Evolutionary conservation across 2,888 invertebrate species (phyloP).

Genomic region (Drosophila peninsularis): DNA sequence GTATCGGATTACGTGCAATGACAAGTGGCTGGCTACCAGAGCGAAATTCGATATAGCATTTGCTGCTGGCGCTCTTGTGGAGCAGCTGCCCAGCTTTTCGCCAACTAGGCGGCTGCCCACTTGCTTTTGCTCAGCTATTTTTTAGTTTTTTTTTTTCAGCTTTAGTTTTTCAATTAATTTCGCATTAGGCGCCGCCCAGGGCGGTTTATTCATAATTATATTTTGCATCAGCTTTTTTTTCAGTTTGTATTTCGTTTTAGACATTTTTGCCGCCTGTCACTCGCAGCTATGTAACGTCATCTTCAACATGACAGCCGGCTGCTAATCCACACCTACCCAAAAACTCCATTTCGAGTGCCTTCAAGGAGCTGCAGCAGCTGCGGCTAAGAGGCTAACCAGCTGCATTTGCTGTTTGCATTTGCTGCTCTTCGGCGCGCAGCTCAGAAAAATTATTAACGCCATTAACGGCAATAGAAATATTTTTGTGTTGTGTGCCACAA

Average conservation of each 20-base stretch:
- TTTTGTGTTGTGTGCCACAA: conserved; percentile 73
- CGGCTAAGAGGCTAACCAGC: conserved; percentile 10
- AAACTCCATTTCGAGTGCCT: conserved; percentile 1
- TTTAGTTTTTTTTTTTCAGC: conserved; percentile 3
- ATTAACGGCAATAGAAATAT: conserved; percentile 81
- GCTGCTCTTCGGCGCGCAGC: conserved; percentile 13
- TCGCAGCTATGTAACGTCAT: conserved; percentile 80
- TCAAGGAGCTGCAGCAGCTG: conserved; percentile 45
- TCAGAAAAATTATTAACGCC: conserved; percentile 76
- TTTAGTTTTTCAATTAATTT: conserved; percentile 74
- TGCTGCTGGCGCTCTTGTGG: conserved; percentile 52
- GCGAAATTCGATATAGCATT: conserved; percentile 72
- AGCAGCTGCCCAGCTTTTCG: conserved; percentile 26
- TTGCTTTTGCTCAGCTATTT: conserved; percentile 25
- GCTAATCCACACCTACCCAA: conserved; percentile 72
- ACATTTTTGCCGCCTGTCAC: conserved; percentile 64
- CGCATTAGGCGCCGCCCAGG: conserved; percentile 67
- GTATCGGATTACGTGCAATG: conserved; percentile 62
- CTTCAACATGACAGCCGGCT: conserved; percentile 78
- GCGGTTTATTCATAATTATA: conserved; percentile 46
- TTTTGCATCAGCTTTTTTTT: conserved; percentile 9
- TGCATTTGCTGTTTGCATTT: conserved; percentile 25
- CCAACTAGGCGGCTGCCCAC: conserved; percentile 49
- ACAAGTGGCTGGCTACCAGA: conserved; percentile 69
- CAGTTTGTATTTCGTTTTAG: not conserved